Evolutionary conservation across 2,888 invertebrate species (phyloP).

Genomic region (Cerastoderma edule): DNA sequence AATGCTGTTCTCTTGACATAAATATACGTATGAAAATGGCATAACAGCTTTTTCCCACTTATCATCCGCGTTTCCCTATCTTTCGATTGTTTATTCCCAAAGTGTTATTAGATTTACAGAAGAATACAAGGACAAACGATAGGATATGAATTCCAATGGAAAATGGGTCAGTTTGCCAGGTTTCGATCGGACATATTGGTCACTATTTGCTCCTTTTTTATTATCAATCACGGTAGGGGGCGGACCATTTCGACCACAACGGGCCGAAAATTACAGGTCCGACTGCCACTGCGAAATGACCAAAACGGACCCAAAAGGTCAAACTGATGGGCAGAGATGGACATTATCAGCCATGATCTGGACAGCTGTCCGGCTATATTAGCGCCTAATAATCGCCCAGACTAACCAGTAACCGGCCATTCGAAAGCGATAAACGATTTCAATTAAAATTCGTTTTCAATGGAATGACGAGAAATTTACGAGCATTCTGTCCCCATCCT

Average conservation of each 20-base stretch:
- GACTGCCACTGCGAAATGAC: slow-evolving; percentile 15
- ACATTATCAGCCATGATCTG: slow-evolving; percentile 34
- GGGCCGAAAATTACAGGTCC: slow-evolving; percentile 16
- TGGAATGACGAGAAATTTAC: slow-evolving; percentile 31
- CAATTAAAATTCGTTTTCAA: slow-evolving; percentile 23
- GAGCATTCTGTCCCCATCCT: too few species aligned
- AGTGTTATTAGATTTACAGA: too few species aligned
- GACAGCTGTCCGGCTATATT: slow-evolving; percentile 40
- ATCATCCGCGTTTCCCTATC: too few species aligned
- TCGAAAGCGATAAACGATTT: slow-evolving; percentile 28
- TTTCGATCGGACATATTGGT: slow-evolving; percentile 3
- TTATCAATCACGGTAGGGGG: slow-evolving; percentile 19
- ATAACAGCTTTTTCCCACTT: too few species aligned
- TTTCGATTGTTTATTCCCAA: too few species aligned
- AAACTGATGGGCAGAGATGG: slow-evolving; percentile 24
- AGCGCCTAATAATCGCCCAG: slow-evolving; percentile 21
- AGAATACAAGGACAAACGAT: too few species aligned
- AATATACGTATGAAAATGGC: too few species aligned
- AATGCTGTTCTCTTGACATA: too few species aligned
- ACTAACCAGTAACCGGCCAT: slow-evolving; percentile 24
- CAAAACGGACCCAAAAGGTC: slow-evolving; percentile 29
- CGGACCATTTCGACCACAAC: slow-evolving; percentile 12
- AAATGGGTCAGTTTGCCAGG: background rate
- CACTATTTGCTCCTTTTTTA: slow-evolving; percentile 21
- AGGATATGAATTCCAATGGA: background rate